Evolutionary conservation across 2,888 invertebrate genomes (phyloP).

Genomic region (Idaea straminata): DNA sequence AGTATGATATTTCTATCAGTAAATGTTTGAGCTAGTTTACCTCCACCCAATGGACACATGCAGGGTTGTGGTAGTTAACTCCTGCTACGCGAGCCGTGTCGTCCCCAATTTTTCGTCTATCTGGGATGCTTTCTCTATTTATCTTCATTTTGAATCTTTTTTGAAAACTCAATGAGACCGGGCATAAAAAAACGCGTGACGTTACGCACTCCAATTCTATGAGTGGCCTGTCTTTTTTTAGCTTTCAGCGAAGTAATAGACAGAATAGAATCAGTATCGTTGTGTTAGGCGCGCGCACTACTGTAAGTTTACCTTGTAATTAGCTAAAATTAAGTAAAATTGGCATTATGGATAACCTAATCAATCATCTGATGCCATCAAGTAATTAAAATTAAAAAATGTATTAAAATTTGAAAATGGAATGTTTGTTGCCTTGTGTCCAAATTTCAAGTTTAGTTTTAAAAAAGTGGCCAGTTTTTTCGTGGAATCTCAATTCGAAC

Average conservation of each 20-base stretch:
- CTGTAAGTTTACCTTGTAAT: conserved; percentile 58
- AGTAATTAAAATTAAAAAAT: conserved; percentile 2
- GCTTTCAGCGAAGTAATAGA: conserved; percentile 65
- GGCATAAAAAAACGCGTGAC: conserved; percentile 38
- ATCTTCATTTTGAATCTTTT: not conserved
- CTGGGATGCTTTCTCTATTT: not conserved
- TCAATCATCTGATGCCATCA: conserved; percentile 9
- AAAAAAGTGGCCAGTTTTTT: not conserved
- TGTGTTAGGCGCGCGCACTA: conserved; percentile 71
- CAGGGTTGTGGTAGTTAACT: too few relatives aligned
- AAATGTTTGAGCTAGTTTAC: too few relatives aligned
- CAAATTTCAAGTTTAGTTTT: conserved; percentile 14
- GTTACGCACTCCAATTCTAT: conserved; percentile 52
- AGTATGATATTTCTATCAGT: too few relatives aligned
- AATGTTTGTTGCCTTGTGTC: conserved; percentile 13
- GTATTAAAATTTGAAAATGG: conserved; percentile 9
- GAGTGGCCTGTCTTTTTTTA: conserved; percentile 72
- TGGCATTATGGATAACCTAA: conserved; percentile 28
- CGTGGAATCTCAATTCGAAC: not conserved
- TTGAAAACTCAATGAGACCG: conserved; percentile 34
- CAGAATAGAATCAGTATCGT: conserved; percentile 60
- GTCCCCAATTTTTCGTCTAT: too few relatives aligned
- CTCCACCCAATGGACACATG: too few relatives aligned
- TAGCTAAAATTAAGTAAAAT: conserved; percentile 33
- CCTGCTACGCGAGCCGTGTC: too few relatives aligned